These are phyloP conservation scores for Philypnodon macrostomus DNA, from an alignment of 2,797 vertebrate genomes.

Conservation along the genomic window DNA sequence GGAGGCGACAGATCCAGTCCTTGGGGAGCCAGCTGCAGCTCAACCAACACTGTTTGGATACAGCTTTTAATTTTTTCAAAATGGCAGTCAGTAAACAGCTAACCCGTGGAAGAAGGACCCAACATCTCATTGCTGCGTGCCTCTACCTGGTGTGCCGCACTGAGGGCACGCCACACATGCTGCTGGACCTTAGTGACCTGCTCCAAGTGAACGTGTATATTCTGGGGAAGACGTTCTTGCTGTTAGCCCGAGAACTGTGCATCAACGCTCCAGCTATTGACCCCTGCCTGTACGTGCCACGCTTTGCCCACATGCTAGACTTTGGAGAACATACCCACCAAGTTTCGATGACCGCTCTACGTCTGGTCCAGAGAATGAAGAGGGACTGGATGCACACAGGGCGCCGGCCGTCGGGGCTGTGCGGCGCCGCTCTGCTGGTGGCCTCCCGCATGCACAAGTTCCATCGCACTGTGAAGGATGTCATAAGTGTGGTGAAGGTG, in stretches of 20 bases:
- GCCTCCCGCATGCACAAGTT: conserved; percentile 98
- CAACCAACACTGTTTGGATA: conserved; percentile 96
- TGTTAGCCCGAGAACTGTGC: conserved; percentile 93
- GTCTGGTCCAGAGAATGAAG: conserved; percentile 96
- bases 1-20: conserved; percentile 94
- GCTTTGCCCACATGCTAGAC: conserved; percentile 95
- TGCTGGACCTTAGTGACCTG: conserved; percentile 95
- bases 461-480: conserved; percentile 91
- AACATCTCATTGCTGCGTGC: conserved; percentile 92
- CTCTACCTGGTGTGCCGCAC: conserved; percentile 97
- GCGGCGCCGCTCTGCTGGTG: conserved; percentile 94
- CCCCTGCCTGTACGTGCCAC: conserved; percentile 95
- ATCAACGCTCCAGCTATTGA: conserved; percentile 99
- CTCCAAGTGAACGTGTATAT: conserved; percentile 98
- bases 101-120: conserved; percentile 90
- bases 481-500: conserved; percentile 96
- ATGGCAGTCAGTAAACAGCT: conserved; percentile 96
- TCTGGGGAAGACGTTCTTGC: conserved; percentile 94
- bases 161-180: conserved; percentile 96
- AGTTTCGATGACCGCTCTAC: conserved; percentile 94
- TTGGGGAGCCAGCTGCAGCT: conserved; percentile 94
- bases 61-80: conserved; percentile 99
- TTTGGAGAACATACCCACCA: conserved; percentile 94
- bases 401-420: conserved; percentile 90
- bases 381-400: conserved; percentile 98